Evolutionary conservation across 2,797 vertebrate species (phyloP), one percentile per base, ranked within the genome.

Genomic region (Pyrocephalus nanus): DNA sequence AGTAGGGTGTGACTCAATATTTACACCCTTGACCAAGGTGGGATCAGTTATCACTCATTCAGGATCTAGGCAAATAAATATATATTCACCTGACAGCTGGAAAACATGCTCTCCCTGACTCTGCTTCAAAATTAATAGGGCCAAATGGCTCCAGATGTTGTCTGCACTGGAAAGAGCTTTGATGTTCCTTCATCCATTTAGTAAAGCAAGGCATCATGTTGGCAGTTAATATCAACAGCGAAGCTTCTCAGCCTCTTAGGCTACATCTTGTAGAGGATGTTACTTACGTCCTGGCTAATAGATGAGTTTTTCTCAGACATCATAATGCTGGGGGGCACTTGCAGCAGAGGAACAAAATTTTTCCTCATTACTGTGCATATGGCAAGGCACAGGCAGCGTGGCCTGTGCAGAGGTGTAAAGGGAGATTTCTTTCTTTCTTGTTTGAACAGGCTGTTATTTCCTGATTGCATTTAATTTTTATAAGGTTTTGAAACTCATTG

Each of bases 391-490:
- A 55, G 78, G 25, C 18, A 17, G 57, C 0, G 23, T 45, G 66
- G 58, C 21, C 34, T 54, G 34, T 30, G 47, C 47, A 29, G 58
- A 67, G 25, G 23, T 18, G 12, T 54, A 58, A 61, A 72, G 32
- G n/a, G 58, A 61, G 23, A n/a, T 47, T 67, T 47, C 23, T 72
- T 53, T 34, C 8, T 62, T 74, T 84, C 17, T 79, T 58, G 7
- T 92, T 92, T 48, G 83, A 70, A 70, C n/a, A 72, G 54, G 20
- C 50, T 86, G 54, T 20, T 81, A 26, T 78, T 92, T 95, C 66
- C 58, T 72, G 27, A 75, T 84, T 73, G 51, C 20, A 40, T 87
- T 92, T 86, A 92, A 84, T 81, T 93, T 86, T 81, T 58, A 54
- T 65, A 34, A 88, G 58, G 25, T 47, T 88, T 93, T 84, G 62